A percentile compares a stretch with the other conserved stretches of the same genome.
These are phyloP conservation scores for Seira ritae DNA, from an alignment of 2,888 invertebrate genomes.

Conservation along the genomic window DNA sequence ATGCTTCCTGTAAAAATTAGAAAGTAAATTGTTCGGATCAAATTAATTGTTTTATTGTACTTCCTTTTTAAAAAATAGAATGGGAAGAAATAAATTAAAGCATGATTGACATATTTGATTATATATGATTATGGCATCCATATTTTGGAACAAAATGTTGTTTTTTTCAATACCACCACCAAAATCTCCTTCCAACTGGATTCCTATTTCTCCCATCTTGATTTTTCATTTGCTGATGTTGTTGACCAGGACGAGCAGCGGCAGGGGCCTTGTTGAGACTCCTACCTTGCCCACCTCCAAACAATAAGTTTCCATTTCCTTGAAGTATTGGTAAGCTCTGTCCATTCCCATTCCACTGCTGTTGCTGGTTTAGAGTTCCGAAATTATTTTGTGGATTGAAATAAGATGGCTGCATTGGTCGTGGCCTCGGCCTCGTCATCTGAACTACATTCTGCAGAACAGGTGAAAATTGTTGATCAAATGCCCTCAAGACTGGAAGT, in stretches of 20 bases:
- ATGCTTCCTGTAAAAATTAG: too few species aligned
- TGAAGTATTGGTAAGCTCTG: not conserved
- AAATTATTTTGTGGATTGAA: too few species aligned
- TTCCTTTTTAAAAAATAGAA: too few species aligned
- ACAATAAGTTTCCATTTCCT: conserved; percentile 18
- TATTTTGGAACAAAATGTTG: too few species aligned
- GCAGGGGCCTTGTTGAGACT: conserved; percentile 1
- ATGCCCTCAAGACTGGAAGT: conserved; percentile 53
- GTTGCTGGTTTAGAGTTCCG: conserved; percentile 15
- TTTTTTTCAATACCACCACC: conserved; percentile 41
- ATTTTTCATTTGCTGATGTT: not conserved
- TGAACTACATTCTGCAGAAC: conserved; percentile 34
- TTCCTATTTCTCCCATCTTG: not conserved
- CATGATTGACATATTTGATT: too few species aligned
- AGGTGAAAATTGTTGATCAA: conserved; percentile 60
- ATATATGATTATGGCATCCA: too few species aligned
- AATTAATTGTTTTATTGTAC: too few species aligned
- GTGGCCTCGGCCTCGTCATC: conserved; percentile 41
- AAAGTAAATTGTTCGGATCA: too few species aligned
- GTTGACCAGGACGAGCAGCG: too few species aligned
- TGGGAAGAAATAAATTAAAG: too few species aligned
- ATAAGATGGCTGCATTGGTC: conserved; percentile 21
- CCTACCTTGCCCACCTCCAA: not conserved
- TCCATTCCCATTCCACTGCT: conserved; percentile 6
- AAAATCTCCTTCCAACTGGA: not conserved